Percentiles rank a stretch among this genome's conserved stretches.
phyloP scores from a whole-genome alignment of 2,113 vertebrate genomes.

The Siniperca chuatsi region DNA sequence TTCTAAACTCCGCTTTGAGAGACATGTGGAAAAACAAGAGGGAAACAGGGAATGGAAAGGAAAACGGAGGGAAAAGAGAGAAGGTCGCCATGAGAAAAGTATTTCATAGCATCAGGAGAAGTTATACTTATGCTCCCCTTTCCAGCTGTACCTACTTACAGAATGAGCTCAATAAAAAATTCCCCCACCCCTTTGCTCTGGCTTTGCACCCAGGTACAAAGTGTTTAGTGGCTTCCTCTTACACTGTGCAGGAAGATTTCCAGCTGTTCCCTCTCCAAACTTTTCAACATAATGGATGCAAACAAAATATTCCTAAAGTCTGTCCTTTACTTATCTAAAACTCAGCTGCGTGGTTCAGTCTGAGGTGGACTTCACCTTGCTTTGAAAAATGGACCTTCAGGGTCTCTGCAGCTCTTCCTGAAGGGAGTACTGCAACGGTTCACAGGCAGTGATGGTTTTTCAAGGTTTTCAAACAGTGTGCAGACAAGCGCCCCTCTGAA shows the following conservation, averaged over 20 bases:
- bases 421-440: constrained; percentile 29
- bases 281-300: constrained; percentile 12
- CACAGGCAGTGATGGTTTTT: constrained; percentile 71
- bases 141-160: constrained; percentile 70
- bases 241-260: constrained; percentile 6
- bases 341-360: background rate
- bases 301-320: constrained; percentile 12
- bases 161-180: constrained; percentile 64
- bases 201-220: constrained; percentile 54
- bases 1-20: constrained; percentile 50
- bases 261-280: constrained; percentile 30
- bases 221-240: constrained; percentile 35
- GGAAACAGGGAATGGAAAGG: constrained; percentile 69
- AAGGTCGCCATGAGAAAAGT: constrained; percentile 63
- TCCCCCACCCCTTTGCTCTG: constrained; percentile 38
- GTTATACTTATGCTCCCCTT: constrained; percentile 40
- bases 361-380: constrained; percentile 22
- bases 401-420: constrained; percentile 59
- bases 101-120: constrained; percentile 59
- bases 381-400: constrained; percentile 47
- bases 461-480: constrained; percentile 69
- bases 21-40: constrained; percentile 56
- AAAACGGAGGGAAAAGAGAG: constrained; percentile 58
- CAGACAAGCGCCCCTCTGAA: constrained; percentile 60
- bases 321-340: background rate